Evolutionary conservation across 2,797 vertebrate species (phyloP).

Genomic region (Scyliorhinus canicula): DNA sequence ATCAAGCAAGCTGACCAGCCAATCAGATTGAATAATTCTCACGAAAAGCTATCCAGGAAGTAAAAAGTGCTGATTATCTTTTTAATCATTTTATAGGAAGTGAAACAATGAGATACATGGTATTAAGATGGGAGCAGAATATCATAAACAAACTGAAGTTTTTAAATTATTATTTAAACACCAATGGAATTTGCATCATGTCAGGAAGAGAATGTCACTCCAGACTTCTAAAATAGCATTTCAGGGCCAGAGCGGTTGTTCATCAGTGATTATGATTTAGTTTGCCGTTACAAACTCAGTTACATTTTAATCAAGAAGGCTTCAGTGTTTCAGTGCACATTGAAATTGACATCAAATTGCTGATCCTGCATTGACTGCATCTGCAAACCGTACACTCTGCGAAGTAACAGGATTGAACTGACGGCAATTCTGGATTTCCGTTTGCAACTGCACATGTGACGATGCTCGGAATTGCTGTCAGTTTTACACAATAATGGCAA

Average conservation of each 20-base stretch:
- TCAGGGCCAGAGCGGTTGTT: background rate
- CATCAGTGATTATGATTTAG: background rate
- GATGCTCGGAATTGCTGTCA: background rate
- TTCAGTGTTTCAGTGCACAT: background rate
- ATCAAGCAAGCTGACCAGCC: background rate
- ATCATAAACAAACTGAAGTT: background rate
- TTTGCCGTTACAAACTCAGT: background rate
- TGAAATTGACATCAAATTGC: background rate
- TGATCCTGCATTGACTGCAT: background rate
- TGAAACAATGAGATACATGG: background rate
- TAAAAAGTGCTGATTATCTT: background rate
- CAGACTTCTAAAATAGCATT: background rate
- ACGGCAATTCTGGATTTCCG: background rate
- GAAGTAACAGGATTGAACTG: background rate
- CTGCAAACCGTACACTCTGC: background rate
- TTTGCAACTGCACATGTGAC: background rate
- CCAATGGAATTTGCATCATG: background rate
- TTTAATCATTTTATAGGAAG: background rate
- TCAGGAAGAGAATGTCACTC: background rate
- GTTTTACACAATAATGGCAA: background rate
- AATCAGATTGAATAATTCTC: background rate
- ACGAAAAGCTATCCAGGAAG: background rate
- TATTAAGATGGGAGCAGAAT: background rate
- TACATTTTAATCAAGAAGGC: background rate
- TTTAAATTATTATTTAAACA: background rate